phyloP scores from a whole-genome alignment of 2,113 vertebrate genomes.

The Scopus umbretta region DNA sequence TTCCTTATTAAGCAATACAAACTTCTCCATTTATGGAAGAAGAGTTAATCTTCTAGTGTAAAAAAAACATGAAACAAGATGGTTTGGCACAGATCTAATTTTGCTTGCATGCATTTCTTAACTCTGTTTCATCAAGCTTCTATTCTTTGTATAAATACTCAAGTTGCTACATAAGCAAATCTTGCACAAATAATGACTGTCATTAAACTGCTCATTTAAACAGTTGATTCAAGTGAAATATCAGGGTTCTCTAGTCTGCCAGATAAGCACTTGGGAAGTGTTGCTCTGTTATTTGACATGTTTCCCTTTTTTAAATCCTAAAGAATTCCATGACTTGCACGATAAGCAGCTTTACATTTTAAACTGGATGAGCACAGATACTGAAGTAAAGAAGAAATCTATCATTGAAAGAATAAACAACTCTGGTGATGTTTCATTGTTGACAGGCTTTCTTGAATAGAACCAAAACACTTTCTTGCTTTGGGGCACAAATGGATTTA shows the following conservation, averaged over 20 bases:
- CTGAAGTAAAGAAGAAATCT: background rate
- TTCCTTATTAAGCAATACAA: background rate
- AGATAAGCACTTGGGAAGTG: slow-evolving; percentile 40
- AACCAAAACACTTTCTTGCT: slow-evolving; percentile 1
- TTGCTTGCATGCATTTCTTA: slow-evolving; percentile 34
- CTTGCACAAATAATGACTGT: slow-evolving; percentile 41
- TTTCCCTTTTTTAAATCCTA: slow-evolving; percentile 2
- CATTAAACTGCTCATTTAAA: slow-evolving; percentile 50
- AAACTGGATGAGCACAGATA: slow-evolving; percentile 3
- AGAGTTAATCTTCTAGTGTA: background rate
- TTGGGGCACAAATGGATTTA: slow-evolving; percentile 25
- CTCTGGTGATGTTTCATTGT: background rate
- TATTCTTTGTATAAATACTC: slow-evolving; percentile 47
- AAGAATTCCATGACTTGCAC: slow-evolving; percentile 12
- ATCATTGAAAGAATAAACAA: slow-evolving; percentile 2
- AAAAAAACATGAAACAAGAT: slow-evolving; percentile 24
- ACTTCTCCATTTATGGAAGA: slow-evolving; percentile 33
- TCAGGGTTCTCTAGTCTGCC: slow-evolving; percentile 21
- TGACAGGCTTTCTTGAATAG: background rate
- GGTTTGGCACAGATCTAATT: background rate
- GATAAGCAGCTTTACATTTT: slow-evolving; percentile 52
- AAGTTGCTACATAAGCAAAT: slow-evolving; percentile 48
- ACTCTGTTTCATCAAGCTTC: slow-evolving; percentile 50
- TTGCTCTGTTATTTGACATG: slow-evolving; percentile 22
- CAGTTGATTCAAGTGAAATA: slow-evolving; percentile 42